Evolutionary conservation across 2,888 invertebrate genomes (phyloP).

Genomic region (Metopia argyrocephala): DNA sequence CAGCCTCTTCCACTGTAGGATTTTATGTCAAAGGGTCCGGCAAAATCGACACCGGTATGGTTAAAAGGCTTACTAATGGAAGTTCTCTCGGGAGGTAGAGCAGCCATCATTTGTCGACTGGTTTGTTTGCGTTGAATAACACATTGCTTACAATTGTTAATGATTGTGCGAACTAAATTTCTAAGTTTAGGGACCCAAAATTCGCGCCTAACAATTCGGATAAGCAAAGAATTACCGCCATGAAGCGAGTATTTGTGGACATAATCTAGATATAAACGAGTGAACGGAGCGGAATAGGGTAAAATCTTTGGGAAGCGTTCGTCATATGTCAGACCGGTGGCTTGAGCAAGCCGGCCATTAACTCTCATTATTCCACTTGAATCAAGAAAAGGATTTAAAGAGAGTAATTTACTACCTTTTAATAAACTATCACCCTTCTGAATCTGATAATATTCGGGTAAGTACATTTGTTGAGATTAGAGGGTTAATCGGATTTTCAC

Average conservation of each 20-base stretch:
- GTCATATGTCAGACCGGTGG: not conserved
- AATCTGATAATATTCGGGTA: not conserved
- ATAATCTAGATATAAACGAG: conserved; percentile 13
- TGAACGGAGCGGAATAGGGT: too few relatives aligned
- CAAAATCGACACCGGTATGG: conserved; percentile 27
- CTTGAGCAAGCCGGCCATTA: conserved; percentile 7
- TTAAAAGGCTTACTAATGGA: conserved; percentile 4
- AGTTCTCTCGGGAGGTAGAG: conserved; percentile 23
- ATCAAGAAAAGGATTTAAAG: too few relatives aligned
- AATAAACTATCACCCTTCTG: not conserved
- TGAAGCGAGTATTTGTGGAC: not conserved
- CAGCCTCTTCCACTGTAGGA: conserved; percentile 27
- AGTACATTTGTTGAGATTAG: not conserved
- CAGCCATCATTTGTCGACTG: conserved; percentile 28
- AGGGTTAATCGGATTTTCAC: not conserved
- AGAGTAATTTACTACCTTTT: too few relatives aligned
- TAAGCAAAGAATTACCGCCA: not conserved
- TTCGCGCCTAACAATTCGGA: not conserved
- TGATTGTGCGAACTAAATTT: not conserved
- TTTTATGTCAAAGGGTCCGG: conserved; percentile 41
- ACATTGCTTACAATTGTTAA: not conserved
- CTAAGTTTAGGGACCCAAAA: conserved; percentile 17
- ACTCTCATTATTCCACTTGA: not conserved
- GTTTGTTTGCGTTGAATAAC: not conserved
- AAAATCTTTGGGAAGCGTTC: not conserved